Evolutionary conservation across 2,888 invertebrate genomes (phyloP), one percentile per base, ranked within the genome.

Genomic region (Mesoligia furuncula): DNA sequence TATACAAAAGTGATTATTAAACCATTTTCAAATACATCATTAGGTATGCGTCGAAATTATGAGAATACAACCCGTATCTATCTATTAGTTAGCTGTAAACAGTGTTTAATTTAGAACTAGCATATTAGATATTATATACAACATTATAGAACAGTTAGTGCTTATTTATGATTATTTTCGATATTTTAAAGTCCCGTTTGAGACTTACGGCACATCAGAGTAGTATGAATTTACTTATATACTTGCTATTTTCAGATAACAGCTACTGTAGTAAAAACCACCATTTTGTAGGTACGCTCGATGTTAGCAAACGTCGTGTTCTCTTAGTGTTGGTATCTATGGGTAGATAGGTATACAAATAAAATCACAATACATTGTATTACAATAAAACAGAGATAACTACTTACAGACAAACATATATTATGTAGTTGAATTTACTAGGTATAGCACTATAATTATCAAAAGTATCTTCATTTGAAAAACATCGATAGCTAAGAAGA

Each of bases 61-160:
- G 81, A 87, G 87, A 87, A 86, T 88, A 79, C 84, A 90, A 93
- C 92, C 92, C 92, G 92, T 93, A 92, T 91, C 85, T 89, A 87
- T 86, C 72, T 73, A 59, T 85, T 86, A 82, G 82, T 80, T 85
- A 81, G 73, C 79, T 74, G 79, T 77, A 80, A 84, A 81, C 75
- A 84, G 75, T 84, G 67, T 82, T 70, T 70, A 83, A 81, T 86
- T 83, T 85, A 82, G 70, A 62, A 80, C 75, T 86, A 85, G 48
- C 31, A 76, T 79, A 77, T 82, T 57, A 75, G 73, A 73, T 82
- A 80, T 74, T 83, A 85, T 87, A 81, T 89, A 88, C 85, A 89
- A 85, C 61, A 83, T 75, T 80, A 79, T 82, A 74, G 74, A 85
- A 69, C 70, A 73, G 71, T 88, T 68, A 81, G 77, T 86, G 80